phyloP scores from a whole-genome alignment of 2,888 invertebrate species.

The Eupithecia subumbrata region DNA sequence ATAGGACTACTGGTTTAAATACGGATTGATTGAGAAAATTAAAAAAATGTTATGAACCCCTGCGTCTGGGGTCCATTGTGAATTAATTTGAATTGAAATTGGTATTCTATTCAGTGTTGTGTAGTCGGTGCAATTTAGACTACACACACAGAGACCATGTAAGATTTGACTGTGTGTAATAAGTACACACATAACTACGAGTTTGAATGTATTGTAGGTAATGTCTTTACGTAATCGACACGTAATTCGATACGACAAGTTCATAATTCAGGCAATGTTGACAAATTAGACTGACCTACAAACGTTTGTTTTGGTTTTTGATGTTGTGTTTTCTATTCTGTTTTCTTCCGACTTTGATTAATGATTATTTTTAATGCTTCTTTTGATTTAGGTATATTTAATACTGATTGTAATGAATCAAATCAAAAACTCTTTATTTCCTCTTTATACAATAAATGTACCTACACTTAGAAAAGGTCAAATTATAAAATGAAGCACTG shows the following conservation, averaged over 20 bases:
- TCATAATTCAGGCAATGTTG: conserved; percentile 6
- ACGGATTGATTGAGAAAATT: not conserved
- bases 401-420: no score
- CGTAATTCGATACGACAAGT: conserved; percentile 7
- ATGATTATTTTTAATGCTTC: not conserved
- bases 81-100: conserved; percentile 52
- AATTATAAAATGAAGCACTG: no score
- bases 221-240: conserved; percentile 8
- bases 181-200: not conserved
- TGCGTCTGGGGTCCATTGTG: conserved; percentile 50
- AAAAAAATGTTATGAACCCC: conserved; percentile 45
- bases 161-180: conserved; percentile 4
- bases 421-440: no score
- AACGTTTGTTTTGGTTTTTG: not conserved
- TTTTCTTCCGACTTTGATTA: not conserved
- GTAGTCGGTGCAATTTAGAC: conserved; percentile 48
- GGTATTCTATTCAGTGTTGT: conserved; percentile 55
- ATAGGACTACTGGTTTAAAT: not conserved
- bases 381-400: no score
- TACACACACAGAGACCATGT: conserved; percentile 4
- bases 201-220: not conserved
- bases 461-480: no score
- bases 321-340: not conserved
- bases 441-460: no score
- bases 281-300: conserved; percentile 11